Percentiles rank a stretch among this genome's conserved stretches.
Conservation (phyloP, 2,888 invertebrate species). For the Alsophila aescularia region DNA sequence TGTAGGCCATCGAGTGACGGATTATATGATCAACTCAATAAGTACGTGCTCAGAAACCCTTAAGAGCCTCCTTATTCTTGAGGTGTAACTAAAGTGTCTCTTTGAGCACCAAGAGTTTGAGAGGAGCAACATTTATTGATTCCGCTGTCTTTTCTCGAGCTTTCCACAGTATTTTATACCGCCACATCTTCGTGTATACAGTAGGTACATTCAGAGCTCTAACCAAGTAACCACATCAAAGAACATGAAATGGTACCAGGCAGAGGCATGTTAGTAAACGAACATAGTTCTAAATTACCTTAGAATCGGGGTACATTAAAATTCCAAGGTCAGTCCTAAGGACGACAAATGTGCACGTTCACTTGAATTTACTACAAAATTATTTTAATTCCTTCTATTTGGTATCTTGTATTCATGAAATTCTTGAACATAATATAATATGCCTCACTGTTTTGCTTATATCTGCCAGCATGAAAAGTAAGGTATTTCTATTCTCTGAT, state of each 20-base stretch:
- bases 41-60: slow-evolving; percentile 13
- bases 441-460: too few species aligned
- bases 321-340: slow-evolving; percentile 61
- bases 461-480: not conserved
- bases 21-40: slow-evolving; percentile 15
- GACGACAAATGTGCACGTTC: slow-evolving; percentile 52
- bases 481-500: not conserved
- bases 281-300: slow-evolving; percentile 14
- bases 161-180: too few species aligned
- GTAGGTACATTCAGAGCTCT: not conserved
- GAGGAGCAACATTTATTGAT: not conserved
- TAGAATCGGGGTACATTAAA: slow-evolving; percentile 48
- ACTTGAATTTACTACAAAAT: slow-evolving; percentile 1
- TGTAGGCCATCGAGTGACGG: slow-evolving; percentile 6
- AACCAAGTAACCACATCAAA: not conserved
- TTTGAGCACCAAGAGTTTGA: slow-evolving; percentile 3
- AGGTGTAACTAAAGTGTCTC: slow-evolving; percentile 2
- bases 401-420: not conserved
- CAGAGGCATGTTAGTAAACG: slow-evolving; percentile 11
- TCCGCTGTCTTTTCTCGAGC: not conserved
- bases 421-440: too few species aligned
- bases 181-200: too few species aligned
- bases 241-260: slow-evolving; percentile 22
- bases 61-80: slow-evolving; percentile 2
- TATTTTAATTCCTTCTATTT: not conserved